A percentile compares a stretch with the other conserved stretches of the same genome.
Evolutionary conservation across 2,113 vertebrate genomes (phyloP).

Genomic region (Xiphophorus hellerii): DNA sequence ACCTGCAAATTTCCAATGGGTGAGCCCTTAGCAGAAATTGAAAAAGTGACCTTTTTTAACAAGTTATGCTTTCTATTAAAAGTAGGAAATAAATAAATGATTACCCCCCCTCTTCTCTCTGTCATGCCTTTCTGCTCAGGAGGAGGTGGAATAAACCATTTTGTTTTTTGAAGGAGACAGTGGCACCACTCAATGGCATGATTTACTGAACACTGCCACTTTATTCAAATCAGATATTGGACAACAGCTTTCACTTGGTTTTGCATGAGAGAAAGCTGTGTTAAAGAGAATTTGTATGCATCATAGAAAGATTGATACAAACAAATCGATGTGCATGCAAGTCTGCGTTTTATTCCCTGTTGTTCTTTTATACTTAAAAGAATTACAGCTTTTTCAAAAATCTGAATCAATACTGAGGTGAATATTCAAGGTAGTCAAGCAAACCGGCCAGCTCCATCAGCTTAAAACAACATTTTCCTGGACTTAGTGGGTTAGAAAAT

Average conservation of each 20-base stretch:
- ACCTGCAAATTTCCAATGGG: too few species aligned
- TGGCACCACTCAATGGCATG: conserved; percentile 9
- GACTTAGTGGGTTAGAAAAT: not conserved
- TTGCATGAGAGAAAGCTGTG: not conserved
- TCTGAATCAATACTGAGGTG: too few species aligned
- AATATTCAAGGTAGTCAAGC: too few species aligned
- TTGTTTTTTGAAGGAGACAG: conserved; percentile 2
- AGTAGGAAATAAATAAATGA: too few species aligned
- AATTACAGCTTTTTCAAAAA: not conserved
- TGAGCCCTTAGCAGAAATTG: too few species aligned
- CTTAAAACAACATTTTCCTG: too few species aligned
- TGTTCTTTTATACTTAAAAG: not conserved
- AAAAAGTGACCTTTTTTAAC: not conserved
- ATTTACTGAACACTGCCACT: conserved; percentile 24
- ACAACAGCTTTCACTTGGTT: not conserved
- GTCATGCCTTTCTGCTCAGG: not conserved
- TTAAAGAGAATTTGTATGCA: not conserved
- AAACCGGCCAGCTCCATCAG: too few species aligned
- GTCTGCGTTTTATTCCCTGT: not conserved
- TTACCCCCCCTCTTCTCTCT: not conserved
- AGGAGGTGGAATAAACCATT: not conserved
- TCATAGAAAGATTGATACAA: not conserved
- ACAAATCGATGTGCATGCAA: not conserved
- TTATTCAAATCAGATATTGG: conserved; percentile 18
- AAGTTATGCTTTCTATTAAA: not conserved